phyloP scores from a whole-genome alignment of 2,113 vertebrate species.

The Cygnus atratus region DNA sequence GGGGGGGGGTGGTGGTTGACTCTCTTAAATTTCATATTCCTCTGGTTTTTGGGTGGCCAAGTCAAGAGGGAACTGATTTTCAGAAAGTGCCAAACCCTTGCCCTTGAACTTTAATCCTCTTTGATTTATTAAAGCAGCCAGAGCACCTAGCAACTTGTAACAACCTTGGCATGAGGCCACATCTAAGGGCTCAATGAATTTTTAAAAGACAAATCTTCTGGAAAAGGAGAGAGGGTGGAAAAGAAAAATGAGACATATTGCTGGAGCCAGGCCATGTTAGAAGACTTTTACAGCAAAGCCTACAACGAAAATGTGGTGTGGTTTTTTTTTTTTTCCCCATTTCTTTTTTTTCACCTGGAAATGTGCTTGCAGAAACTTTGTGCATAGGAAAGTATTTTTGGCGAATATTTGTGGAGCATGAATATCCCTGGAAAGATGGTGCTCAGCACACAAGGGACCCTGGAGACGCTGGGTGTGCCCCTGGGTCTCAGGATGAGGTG shows the following conservation, averaged over 20 bases:
- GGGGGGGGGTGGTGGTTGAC: neutral
- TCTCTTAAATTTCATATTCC: neutral
- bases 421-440: neutral
- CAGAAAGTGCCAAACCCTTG: neutral
- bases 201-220: neutral
- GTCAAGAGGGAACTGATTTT: neutral
- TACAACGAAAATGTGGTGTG: neutral
- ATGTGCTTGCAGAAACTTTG: neutral
- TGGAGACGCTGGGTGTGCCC: neutral
- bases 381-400: neutral
- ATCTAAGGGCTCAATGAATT: neutral
- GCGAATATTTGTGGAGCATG: neutral
- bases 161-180: neutral
- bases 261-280: neutral
- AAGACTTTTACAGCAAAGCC: neutral
- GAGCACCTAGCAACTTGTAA: neutral
- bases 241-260: neutral
- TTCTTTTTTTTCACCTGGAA: neutral
- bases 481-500: rapidly evolving
- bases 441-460: rapidly evolving
- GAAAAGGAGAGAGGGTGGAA: neutral
- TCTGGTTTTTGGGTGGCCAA: neutral
- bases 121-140: neutral
- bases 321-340: rapidly evolving
- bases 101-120: neutral